Evolutionary conservation across 2,888 invertebrate species (phyloP), one percentile per base, ranked within the genome.

Genomic region (Drosophila helvetica): DNA sequence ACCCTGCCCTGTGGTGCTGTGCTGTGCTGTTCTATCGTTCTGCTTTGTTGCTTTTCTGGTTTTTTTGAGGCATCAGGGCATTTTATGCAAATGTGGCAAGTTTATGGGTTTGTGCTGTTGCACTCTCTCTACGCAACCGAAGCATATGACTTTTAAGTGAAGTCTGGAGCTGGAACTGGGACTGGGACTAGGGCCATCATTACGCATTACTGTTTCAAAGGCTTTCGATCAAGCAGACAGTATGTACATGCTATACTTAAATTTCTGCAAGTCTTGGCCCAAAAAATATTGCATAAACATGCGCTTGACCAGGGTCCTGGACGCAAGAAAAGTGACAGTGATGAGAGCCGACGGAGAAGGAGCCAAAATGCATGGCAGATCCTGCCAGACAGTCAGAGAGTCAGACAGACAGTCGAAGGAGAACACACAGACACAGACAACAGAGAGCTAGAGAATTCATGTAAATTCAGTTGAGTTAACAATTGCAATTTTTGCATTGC

Each of bases 81-180:
- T 74, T 83, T 84, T 84, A 84, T 88, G 84, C 75, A 84, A 84
- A 84, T 84, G 75, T 78, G 75, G 84, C 86, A 86, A 84, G 78
- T 88, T 88, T 83, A 83, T 80, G 84, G 74, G 51, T 58, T 58
- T 75, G 48, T 55, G 65, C 59, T 45, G 38, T 38, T 46, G 51
- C 18, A 38, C 15, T 38, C 15, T 48, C 57, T 61, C 46, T 67
- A 58, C 73, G 63, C 74, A 33, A 66, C 53, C 52, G 45, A 57
- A 70, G 62, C 72, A 69, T 75, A 57, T 61, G 72, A 74, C 70
- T 82, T 82, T 82, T 66, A 69, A 86, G 76, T 85, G 76, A 79
- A 73, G 38, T 38, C 38, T 38, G 15, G n/a, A n/a, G n/a, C n/a
- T n/a, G n/a, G n/a, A n/a, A n/a, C n/a, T n/a, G n/a, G n/a, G n/a